A percentile compares a stretch with the other conserved stretches of the same genome.
phyloP scores from a whole-genome alignment of 2,888 invertebrate genomes.

The Apamea anceps region DNA sequence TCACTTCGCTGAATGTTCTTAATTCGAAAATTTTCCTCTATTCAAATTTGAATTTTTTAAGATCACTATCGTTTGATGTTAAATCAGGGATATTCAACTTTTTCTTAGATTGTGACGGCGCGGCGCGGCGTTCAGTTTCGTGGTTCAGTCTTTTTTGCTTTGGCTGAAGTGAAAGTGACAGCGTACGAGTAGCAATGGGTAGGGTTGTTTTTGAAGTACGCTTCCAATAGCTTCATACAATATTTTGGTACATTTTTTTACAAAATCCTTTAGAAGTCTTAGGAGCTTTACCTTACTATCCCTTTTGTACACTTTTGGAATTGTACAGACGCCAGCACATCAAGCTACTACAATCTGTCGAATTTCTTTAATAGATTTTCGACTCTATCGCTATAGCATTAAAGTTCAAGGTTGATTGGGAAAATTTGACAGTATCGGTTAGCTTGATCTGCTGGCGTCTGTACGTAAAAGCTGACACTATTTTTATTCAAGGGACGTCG shows the following conservation, averaged over 20 bases:
- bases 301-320: background rate
- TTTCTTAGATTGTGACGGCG: slow-evolving; percentile 2
- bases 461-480: background rate
- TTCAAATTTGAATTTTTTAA: slow-evolving; percentile 53
- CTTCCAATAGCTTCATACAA: slow-evolving; percentile 9
- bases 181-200: background rate
- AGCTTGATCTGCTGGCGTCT: too few species aligned
- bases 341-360: too few species aligned
- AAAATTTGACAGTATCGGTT: too few species aligned
- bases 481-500: slow-evolving; percentile 3
- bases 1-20: slow-evolving; percentile 44
- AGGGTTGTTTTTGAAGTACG: slow-evolving; percentile 2
- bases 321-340: background rate
- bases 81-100: slow-evolving; percentile 31
- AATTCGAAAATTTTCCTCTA: slow-evolving; percentile 44
- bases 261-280: background rate
- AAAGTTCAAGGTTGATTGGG: too few species aligned
- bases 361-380: too few species aligned
- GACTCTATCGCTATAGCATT: too few species aligned
- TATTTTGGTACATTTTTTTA: background rate
- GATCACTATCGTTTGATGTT: slow-evolving; percentile 47
- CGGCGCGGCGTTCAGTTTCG: background rate
- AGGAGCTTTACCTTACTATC: background rate
- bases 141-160: background rate
- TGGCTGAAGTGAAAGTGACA: slow-evolving; percentile 20